These are phyloP conservation scores for Glomeris maerens DNA, from an alignment of 1,140 invertebrate genomes.

Conservation along the genomic window DNA sequence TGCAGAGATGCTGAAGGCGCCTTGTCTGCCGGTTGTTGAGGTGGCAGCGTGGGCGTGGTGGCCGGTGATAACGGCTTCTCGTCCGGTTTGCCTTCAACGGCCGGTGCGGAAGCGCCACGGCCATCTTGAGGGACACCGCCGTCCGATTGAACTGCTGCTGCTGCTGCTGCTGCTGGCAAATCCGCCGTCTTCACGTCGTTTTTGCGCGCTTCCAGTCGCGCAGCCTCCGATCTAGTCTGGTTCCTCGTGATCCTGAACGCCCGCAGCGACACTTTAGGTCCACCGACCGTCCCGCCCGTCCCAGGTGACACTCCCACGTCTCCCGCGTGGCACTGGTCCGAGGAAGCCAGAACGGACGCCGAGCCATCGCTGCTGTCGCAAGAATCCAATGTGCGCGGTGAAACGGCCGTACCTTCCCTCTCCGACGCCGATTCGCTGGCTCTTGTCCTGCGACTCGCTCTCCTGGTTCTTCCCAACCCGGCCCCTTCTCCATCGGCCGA, in stretches of 20 bases:
- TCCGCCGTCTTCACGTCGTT: no score
- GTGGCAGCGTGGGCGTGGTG: neutral
- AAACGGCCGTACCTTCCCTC: no score
- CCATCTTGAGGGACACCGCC: no score
- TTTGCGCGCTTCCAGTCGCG: neutral
- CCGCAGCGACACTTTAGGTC: conserved; percentile 8
- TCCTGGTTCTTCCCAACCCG: conserved; percentile 1
- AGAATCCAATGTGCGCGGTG: no score
- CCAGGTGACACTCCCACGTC: conserved; percentile 13
- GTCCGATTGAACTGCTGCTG: no score
- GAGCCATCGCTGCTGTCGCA: conserved; percentile 11
- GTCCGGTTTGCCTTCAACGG: neutral
- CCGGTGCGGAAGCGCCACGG: neutral
- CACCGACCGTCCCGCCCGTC: conserved; percentile 13
- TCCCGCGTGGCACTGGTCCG: conserved; percentile 12
- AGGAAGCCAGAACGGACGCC: neutral
- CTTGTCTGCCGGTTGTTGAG: neutral
- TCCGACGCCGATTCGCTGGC: conserved; percentile 1
- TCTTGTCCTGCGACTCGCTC: neutral
- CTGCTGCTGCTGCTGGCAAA: no score
- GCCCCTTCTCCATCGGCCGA: conserved; percentile 4
- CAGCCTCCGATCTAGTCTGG: neutral
- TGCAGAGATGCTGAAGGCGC: conserved; percentile 1
- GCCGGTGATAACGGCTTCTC: neutral
- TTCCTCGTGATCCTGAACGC: conserved; percentile 8